These are phyloP conservation scores for Monochamus alternatus DNA, from an alignment of 2,888 invertebrate species.

Conservation along the genomic window DNA sequence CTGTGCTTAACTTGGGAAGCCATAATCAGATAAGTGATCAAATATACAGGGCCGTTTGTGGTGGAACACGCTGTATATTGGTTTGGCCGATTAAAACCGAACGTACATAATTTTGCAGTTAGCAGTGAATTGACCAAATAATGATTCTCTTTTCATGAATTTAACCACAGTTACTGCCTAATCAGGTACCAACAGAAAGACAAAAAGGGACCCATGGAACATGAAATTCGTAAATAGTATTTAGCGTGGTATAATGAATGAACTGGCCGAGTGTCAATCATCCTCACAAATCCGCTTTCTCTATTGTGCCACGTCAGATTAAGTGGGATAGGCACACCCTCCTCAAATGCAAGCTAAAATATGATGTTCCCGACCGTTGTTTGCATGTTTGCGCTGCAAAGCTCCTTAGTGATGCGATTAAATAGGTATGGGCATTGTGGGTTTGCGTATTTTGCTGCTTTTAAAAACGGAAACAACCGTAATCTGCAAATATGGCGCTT, in stretches of 20 bases:
- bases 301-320: constrained; percentile 66
- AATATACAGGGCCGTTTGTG: too few species aligned
- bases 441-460: constrained; percentile 28
- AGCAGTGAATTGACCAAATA: neutral
- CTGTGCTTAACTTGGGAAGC: too few species aligned
- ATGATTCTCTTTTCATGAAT: constrained; percentile 30
- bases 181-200: neutral
- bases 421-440: constrained; percentile 57
- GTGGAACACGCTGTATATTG: too few species aligned
- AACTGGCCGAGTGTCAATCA: constrained; percentile 64
- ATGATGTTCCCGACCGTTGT: constrained; percentile 55
- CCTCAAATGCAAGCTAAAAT: constrained; percentile 57
- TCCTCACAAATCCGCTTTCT: constrained; percentile 65
- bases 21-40: too few species aligned
- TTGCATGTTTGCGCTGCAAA: constrained; percentile 60
- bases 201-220: neutral
- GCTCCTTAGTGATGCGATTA: constrained; percentile 62
- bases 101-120: too few species aligned
- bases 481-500: constrained; percentile 15
- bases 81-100: too few species aligned
- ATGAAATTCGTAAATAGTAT: constrained; percentile 20
- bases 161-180: neutral
- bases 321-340: constrained; percentile 59
- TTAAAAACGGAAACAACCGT: constrained; percentile 21
- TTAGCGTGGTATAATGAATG: constrained; percentile 27